Base-by-base conservation (phyloP, 1,140 invertebrate species). In the Sitobion miscanthi region DNA sequence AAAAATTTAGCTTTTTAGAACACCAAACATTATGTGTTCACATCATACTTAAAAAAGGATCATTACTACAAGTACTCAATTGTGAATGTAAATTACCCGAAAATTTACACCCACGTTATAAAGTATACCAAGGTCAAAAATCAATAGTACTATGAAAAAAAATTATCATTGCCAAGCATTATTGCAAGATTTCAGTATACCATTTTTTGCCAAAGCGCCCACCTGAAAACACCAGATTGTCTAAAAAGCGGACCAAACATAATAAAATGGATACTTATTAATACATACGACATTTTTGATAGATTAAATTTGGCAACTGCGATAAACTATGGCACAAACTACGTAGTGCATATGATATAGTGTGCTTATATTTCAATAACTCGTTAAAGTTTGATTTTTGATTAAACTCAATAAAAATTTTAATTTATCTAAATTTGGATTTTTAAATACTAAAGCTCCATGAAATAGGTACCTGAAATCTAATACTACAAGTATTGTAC, bases 161-260 rank as follows among this genome's bases (percentile, higher is more conserved):
- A 86, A 85, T 86, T 35, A 57, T 69, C 49, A 93, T 93, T 45
- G 91, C 91, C 91, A 93, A 91, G 91, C 47, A 54, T 93, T 93
- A 93, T 85, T 69, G 52, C 91, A 93, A 86, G 82, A 86, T 93
- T 52, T 85, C 17, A 30, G 82, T 42, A n/a, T 45, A 93, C 9
- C 54, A 14, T 82, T 62, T 90, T 69, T 90, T 54, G 91, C 82
- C 82, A 93, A 83, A 86, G 82, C 82, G 17, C 91, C 91, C 82
- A 93, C 91, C 69, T 93, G 91, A 86, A 85, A 86, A 49, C 69
- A 90, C 57, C 23, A 42, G 7, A 62, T 90, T 38, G n/a, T 90
- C 25, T 90, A 62, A 90, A 90, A 90, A 45, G 54, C 30, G 11
- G 23, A 90, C 54, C 57, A 90, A 69, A 90, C 38, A 42, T 90